Conservation (phyloP, 2,888 invertebrate species). For the Cheilosia soror region DNA sequence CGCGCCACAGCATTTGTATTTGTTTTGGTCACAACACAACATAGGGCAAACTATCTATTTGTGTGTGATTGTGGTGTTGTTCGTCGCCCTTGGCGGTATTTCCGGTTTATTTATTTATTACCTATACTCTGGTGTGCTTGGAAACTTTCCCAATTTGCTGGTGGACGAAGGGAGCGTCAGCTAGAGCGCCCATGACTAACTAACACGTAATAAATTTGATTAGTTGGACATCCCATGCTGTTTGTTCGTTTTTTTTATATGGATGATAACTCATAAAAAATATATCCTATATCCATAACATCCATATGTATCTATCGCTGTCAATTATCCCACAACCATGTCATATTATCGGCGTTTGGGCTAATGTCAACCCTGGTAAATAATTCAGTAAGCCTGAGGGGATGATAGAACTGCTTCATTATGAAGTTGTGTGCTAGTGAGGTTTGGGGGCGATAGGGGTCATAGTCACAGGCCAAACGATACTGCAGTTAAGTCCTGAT, state of each 20-base stretch:
- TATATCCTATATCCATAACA: conserved; percentile 34
- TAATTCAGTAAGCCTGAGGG: conserved; percentile 71
- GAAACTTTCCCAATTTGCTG: conserved; percentile 64
- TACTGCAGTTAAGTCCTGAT: conserved; percentile 66
- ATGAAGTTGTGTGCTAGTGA: conserved; percentile 16
- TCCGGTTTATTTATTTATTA: conserved; percentile 76
- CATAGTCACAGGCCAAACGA: conserved; percentile 43
- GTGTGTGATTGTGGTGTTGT: conserved; percentile 37
- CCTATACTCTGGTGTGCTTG: conserved; percentile 42
- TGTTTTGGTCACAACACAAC: conserved; percentile 55
- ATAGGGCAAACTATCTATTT: conserved; percentile 36
- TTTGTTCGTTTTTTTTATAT: background rate
- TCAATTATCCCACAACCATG: conserved; percentile 75
- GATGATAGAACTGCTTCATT: conserved; percentile 74
- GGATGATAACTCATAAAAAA: conserved; percentile 63
- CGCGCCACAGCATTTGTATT: conserved; percentile 62
- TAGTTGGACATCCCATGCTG: conserved; percentile 61
- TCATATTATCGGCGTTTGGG: conserved; percentile 71
- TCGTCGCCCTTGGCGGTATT: conserved; percentile 64
- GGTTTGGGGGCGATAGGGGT: conserved; percentile 67
- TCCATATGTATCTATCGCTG: conserved; percentile 48
- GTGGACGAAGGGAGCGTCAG: background rate
- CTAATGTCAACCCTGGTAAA: conserved; percentile 72
- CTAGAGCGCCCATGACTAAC: conserved; percentile 65
- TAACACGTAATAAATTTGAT: conserved; percentile 75